A percentile compares a stretch with the other conserved stretches of the same genome.
Conservation (phyloP, 2,797 vertebrate species). For the Mycteria americana region DNA sequence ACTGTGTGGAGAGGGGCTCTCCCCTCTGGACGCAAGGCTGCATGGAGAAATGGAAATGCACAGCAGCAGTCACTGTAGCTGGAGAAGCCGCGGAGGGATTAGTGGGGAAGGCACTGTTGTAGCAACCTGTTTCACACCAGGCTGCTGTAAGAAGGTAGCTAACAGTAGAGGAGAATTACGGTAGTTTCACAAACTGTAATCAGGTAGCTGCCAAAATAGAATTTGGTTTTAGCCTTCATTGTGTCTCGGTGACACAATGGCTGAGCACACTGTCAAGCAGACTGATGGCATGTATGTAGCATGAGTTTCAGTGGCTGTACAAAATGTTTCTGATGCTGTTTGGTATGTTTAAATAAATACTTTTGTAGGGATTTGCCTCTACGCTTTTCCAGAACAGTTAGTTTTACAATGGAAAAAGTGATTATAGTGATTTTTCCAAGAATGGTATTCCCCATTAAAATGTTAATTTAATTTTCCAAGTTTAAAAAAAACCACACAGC, state of each 20-base stretch:
- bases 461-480: background rate
- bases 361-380: background rate
- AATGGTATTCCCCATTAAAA: background rate
- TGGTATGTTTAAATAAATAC: background rate
- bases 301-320: background rate
- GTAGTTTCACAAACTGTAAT: background rate
- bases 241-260: background rate
- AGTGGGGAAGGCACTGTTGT: background rate
- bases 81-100: background rate
- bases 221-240: background rate
- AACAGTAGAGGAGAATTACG: background rate
- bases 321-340: background rate
- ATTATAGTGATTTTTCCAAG: background rate
- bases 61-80: background rate
- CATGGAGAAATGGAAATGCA: fast-evolving
- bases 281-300: fast-evolving
- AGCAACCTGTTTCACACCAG: background rate
- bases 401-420: background rate
- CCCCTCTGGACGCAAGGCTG: background rate
- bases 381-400: background rate
- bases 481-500: background rate
- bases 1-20: background rate
- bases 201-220: background rate
- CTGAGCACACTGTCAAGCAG: fast-evolving
- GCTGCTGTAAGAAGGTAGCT: background rate